Conservation (phyloP, 2,888 invertebrate species). For the Pecten maximus region DNA sequence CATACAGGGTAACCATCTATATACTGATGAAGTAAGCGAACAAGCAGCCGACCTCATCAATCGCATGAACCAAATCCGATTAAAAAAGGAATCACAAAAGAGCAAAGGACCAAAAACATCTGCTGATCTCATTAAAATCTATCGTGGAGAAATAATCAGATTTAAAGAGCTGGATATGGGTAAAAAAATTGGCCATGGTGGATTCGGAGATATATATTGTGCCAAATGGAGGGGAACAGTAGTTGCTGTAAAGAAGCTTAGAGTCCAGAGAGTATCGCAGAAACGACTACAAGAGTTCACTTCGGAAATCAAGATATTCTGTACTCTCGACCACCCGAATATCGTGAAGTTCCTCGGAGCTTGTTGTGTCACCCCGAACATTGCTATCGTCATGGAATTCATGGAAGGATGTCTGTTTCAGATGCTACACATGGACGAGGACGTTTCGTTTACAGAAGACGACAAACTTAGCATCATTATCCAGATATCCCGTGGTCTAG, state of each 20-base stretch:
- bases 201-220: conserved; percentile 59
- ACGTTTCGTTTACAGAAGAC: conserved; percentile 54
- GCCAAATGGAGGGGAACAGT: conserved; percentile 56
- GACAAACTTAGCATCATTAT: conserved; percentile 56
- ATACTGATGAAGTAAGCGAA: conserved; percentile 7
- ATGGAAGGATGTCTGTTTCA: conserved; percentile 62
- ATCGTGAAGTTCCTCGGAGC: conserved; percentile 62
- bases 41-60: conserved; percentile 39
- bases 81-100: conserved; percentile 30
- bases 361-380: conserved; percentile 54
- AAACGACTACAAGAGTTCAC: conserved; percentile 53
- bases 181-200: conserved; percentile 59
- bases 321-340: conserved; percentile 55
- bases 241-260: conserved; percentile 61
- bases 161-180: conserved; percentile 56
- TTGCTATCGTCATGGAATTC: conserved; percentile 61
- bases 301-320: conserved; percentile 54
- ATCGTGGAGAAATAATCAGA: conserved; percentile 48
- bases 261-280: conserved; percentile 54
- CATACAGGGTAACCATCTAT: neutral
- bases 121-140: conserved; percentile 45
- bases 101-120: conserved; percentile 49
- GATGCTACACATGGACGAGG: conserved; percentile 52
- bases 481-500: conserved; percentile 53
- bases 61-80: conserved; percentile 37